Base-by-base conservation (phyloP, 1,140 invertebrate genomes). In the Aphelenchoides fujianensis region DNA sequence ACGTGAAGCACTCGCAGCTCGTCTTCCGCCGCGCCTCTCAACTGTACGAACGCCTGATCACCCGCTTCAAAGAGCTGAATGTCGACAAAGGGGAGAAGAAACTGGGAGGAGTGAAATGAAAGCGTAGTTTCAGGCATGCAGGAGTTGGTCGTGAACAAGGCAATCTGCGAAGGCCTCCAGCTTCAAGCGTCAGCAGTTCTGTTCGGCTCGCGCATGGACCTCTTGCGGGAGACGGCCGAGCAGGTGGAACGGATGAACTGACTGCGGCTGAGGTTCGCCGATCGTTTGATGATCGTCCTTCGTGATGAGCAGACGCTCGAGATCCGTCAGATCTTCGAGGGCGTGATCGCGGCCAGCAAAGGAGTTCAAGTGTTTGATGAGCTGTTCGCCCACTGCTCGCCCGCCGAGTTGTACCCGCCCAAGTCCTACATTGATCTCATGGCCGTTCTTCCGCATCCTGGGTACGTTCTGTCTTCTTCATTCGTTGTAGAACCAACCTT, bases 11-110 rank as follows among this genome's bases (percentile, higher is more conserved):
- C 28, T 61, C 57, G n/a, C 57, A 30, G 3, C 37, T 30, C n/a
- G 57, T 61, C 3, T 61, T 61, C 28, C 57, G 57, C n/a, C n/a
- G 57, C n/a, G 28, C 57, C 37, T 16, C 57, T 61, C n/a, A 61
- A 30, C n/a, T 61, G 28, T 61, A 19, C 27, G n/a, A n/a, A 1
- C 27, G n/a, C n/a, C 28, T 61, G 27, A 30, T 30, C 16, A 27
- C 28, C n/a, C 57, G 57, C 2, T 61, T 61, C 28, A 16, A 61
- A 34, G 36, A 30, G n/a, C 28, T 61, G 2, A 61, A 61, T 2
- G n/a, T 61, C n/a, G 27, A 27, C n/a, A 16, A 61, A n/a, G 57
- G 57, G 28, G 2, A 2, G 16, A 19, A 61, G n/a, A 19, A n/a
- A 16, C 37, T n/a, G n/a, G n/a, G n/a, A n/a, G 57, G 27, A 16